Percentiles rank a stretch among this genome's conserved stretches.
Conservation (phyloP, 2,888 invertebrate species). For the Baccha elongata region DNA sequence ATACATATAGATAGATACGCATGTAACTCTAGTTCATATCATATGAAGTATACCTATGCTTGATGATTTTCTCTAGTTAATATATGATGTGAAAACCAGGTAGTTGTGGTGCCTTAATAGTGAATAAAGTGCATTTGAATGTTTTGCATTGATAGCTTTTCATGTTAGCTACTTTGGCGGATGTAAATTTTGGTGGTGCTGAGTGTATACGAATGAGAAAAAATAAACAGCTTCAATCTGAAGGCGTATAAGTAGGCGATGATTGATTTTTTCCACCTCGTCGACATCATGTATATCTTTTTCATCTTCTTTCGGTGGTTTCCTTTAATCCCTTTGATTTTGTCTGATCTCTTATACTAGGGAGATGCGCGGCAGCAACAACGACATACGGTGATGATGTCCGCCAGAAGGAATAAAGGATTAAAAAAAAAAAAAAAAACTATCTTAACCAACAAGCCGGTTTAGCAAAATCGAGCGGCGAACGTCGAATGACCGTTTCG, state of each 20-base stretch:
- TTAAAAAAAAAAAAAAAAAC: conserved; percentile 10
- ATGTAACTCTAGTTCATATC: conserved; percentile 27
- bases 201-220: neutral
- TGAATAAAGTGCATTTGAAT: conserved; percentile 73
- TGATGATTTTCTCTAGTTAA: conserved; percentile 65
- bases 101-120: conserved; percentile 69
- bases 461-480: conserved; percentile 25
- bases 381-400: conserved; percentile 8
- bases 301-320: conserved; percentile 47
- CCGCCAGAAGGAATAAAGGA: conserved; percentile 36
- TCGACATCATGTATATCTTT: conserved; percentile 24
- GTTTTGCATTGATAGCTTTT: conserved; percentile 68
- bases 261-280: conserved; percentile 60
- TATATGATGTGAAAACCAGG: conserved; percentile 72
- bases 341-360: conserved; percentile 44
- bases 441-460: conserved; percentile 43
- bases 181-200: conserved; percentile 44
- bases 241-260: conserved; percentile 72
- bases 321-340: conserved; percentile 60
- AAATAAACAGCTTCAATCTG: conserved; percentile 24
- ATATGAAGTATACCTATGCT: conserved; percentile 33
- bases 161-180: conserved; percentile 59
- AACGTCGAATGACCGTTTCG: conserved; percentile 33
- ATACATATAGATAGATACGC: neutral
- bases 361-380: conserved; percentile 1